These are phyloP conservation scores for Aporophyla lueneburgensis DNA, from an alignment of 2,888 invertebrate genomes.

Conservation along the genomic window DNA sequence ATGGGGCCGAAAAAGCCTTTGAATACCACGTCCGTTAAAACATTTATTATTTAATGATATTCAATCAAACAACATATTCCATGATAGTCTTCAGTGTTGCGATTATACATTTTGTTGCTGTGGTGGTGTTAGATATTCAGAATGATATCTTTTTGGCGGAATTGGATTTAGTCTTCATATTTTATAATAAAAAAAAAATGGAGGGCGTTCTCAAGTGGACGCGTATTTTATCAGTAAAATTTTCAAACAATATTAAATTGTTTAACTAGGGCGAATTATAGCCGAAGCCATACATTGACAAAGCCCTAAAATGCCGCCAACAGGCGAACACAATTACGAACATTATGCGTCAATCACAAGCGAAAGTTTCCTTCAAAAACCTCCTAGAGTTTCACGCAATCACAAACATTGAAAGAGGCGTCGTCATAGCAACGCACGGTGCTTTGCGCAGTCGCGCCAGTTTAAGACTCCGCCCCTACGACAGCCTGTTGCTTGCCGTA, in stretches of 20 bases:
- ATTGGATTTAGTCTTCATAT: neutral
- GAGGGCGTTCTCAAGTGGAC: neutral
- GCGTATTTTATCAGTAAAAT: neutral
- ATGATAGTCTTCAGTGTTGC: neutral
- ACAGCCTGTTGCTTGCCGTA: conserved; percentile 88
- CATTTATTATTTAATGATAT: neutral
- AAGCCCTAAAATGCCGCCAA: conserved; percentile 66
- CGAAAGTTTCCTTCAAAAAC: conserved; percentile 79
- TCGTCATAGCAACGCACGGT: conserved; percentile 85
- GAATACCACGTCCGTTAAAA: too few species aligned
- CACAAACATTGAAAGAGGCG: conserved; percentile 88
- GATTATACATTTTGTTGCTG: neutral
- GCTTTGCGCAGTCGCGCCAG: conserved; percentile 83
- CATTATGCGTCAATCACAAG: conserved; percentile 80
- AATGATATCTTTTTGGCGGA: neutral
- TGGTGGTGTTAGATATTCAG: too few species aligned
- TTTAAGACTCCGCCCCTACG: conserved; percentile 81
- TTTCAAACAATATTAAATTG: conserved; percentile 34
- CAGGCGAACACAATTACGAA: conserved; percentile 74
- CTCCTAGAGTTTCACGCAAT: conserved; percentile 76
- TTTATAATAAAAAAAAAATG: too few species aligned
- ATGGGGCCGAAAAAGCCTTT: neutral
- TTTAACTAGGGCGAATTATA: conserved; percentile 46
- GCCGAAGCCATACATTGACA: conserved; percentile 60
- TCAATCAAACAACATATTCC: neutral